Evolutionary conservation across 1,140 invertebrate genomes (phyloP).

Genomic region (Drosophila ercepeae): DNA sequence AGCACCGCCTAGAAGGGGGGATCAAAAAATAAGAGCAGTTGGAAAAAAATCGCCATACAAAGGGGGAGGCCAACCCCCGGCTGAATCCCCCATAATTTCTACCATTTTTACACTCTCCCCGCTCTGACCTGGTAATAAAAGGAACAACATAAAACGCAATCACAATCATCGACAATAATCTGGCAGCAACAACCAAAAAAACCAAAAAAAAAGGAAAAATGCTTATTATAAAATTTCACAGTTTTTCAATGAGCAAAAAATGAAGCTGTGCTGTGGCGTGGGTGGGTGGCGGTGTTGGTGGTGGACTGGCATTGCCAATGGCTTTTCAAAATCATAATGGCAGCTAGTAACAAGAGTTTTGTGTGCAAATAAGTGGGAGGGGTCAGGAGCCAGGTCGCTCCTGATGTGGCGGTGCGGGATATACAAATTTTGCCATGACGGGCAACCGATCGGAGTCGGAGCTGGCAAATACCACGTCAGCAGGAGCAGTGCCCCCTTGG

Average conservation of each 20-base stretch:
- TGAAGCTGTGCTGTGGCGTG: conserved; percentile 7
- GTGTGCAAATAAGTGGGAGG: conserved; percentile 73
- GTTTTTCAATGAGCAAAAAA: conserved; percentile 80
- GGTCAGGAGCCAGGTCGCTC: too few relatives aligned
- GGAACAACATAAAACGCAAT: conserved; percentile 82
- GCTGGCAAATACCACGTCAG: conserved; percentile 79
- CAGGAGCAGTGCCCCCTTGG: conserved; percentile 53
- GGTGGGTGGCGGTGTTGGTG: conserved; percentile 17
- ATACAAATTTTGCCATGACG: conserved; percentile 31
- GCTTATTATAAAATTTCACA: conserved; percentile 84
- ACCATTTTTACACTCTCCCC: conserved; percentile 7
- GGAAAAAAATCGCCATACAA: conserved; percentile 3
- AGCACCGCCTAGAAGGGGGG: conserved; percentile 34
- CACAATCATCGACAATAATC: conserved; percentile 84
- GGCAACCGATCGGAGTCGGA: conserved; percentile 54
- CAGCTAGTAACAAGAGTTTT: conserved; percentile 84
- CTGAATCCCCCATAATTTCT: not conserved
- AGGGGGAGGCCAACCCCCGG: not conserved
- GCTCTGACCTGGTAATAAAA: conserved; percentile 67
- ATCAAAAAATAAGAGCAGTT: conserved; percentile 10
- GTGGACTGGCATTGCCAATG: conserved; percentile 62
- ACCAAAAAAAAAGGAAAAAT: conserved; percentile 56
- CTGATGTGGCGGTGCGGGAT: not conserved
- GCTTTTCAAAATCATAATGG: conserved; percentile 84
- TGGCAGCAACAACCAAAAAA: conserved; percentile 58